phyloP scores from a whole-genome alignment of 1,140 invertebrate species.

The Aleiodes sp. region DNA sequence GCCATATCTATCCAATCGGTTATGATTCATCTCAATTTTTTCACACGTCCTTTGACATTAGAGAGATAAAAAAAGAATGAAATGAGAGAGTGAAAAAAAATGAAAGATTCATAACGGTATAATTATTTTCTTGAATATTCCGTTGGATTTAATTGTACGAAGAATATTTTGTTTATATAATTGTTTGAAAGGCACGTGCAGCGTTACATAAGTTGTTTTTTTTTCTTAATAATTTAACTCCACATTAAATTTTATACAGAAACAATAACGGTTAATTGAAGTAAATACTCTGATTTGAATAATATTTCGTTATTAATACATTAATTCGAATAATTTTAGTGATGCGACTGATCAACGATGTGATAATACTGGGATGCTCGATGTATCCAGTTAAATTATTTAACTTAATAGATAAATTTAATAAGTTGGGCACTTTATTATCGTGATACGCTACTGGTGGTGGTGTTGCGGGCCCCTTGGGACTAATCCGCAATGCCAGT shows the following conservation, averaged over 20 bases:
- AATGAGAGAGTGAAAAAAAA: too few species aligned
- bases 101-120: too few species aligned
- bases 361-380: neutral
- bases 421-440: neutral
- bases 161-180: constrained; percentile 1
- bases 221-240: neutral
- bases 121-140: neutral
- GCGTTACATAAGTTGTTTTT: neutral
- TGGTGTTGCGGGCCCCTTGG: neutral
- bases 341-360: constrained; percentile 8
- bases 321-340: too few species aligned
- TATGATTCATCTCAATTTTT: constrained; percentile 14
- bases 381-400: neutral
- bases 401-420: neutral
- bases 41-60: neutral
- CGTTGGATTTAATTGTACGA: too few species aligned
- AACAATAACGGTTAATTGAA: too few species aligned
- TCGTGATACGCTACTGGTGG: constrained; percentile 2
- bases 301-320: too few species aligned
- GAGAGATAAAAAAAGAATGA: too few species aligned
- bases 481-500: constrained; percentile 26
- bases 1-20: constrained; percentile 15
- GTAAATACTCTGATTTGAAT: too few species aligned
- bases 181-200: constrained; percentile 3
- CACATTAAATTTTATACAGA: too few species aligned